These are phyloP conservation scores for Anabacerthia variegaticeps DNA, from an alignment of 2,797 vertebrate genomes.

Conservation along the genomic window DNA sequence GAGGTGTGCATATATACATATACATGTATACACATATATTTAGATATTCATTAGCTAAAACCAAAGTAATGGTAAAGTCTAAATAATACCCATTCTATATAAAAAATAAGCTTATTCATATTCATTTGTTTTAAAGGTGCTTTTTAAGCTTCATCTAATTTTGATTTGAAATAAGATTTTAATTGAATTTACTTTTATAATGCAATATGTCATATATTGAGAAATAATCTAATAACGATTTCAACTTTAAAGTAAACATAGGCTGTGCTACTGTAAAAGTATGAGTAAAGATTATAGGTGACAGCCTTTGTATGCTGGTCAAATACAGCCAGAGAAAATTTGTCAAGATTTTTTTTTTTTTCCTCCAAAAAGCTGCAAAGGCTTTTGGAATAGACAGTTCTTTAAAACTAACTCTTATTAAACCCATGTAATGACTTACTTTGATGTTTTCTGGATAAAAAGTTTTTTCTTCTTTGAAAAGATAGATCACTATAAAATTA, in stretches of 20 bases:
- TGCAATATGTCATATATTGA: not conserved
- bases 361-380: not conserved
- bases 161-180: not conserved
- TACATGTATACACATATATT: not conserved
- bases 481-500: not conserved
- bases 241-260: not conserved
- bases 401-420: not conserved
- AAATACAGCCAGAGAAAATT: not conserved
- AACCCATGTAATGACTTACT: not conserved
- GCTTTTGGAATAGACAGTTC: not conserved
- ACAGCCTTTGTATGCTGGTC: not conserved
- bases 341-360: not conserved
- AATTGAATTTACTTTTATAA: not conserved
- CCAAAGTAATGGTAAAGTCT: not conserved
- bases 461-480: not conserved
- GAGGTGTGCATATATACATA: accelerated
- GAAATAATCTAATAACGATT: not conserved
- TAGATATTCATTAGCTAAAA: not conserved
- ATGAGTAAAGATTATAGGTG: not conserved
- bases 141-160: not conserved
- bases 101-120: not conserved
- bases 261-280: not conserved
- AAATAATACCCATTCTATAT: not conserved
- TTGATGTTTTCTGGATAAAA: not conserved
- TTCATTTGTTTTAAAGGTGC: not conserved